These are phyloP conservation scores for Lipophrys pholis DNA, from an alignment of 2,113 vertebrate genomes.

Conservation along the genomic window DNA sequence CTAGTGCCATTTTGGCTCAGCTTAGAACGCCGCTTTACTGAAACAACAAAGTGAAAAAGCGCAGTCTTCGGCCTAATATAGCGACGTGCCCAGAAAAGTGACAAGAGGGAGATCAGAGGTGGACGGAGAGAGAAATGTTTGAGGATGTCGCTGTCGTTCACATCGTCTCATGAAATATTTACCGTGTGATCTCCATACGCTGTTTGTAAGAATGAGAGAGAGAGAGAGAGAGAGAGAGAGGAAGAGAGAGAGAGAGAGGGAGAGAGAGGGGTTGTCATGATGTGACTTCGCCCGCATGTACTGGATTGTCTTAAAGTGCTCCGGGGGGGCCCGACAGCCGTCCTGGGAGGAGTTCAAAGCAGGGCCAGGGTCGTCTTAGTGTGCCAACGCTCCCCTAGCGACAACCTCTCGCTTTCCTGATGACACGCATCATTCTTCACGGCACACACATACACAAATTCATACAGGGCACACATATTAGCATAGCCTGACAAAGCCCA, in stretches of 20 bases:
- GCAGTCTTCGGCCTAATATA: constrained; percentile 5
- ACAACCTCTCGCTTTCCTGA: constrained; percentile 62
- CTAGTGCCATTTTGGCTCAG: constrained; percentile 6
- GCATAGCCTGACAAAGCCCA: constrained; percentile 53
- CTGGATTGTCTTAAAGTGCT: constrained; percentile 65
- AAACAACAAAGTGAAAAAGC: neutral
- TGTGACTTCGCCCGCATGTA: constrained; percentile 51
- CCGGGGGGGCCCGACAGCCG: constrained; percentile 50
- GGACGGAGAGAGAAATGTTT: constrained; percentile 49
- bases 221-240: constrained; percentile 40
- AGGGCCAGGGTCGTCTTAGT: constrained; percentile 74
- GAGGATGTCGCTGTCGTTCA: constrained; percentile 55
- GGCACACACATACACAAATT: constrained; percentile 54
- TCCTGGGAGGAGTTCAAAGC: constrained; percentile 77
- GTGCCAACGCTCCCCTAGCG: constrained; percentile 60
- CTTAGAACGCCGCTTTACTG: constrained; percentile 13
- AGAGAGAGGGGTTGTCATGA: constrained; percentile 47
- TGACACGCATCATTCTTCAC: constrained; percentile 78
- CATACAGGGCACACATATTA: constrained; percentile 44
- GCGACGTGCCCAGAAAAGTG: constrained; percentile 7
- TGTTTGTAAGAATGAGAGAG: constrained; percentile 27
- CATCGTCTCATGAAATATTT: constrained; percentile 70
- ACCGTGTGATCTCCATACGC: constrained; percentile 42
- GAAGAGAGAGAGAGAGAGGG: constrained; percentile 35
- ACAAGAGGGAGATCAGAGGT: constrained; percentile 41